Conservation (phyloP, 2,113 vertebrate genomes). For the Bufo gargarizans region DNA sequence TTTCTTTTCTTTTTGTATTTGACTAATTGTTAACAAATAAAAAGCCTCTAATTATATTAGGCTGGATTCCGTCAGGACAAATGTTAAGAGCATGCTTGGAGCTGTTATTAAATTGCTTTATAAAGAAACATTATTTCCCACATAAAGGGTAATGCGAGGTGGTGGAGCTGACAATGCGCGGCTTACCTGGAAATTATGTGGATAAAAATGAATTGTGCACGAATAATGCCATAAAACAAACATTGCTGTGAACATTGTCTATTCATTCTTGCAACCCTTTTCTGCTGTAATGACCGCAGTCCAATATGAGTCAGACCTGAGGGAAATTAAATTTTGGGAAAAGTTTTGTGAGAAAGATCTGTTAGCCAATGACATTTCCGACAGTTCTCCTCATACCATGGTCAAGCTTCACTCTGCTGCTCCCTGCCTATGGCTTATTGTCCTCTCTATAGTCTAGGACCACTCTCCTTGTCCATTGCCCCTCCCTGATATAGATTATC, state of each 20-base stretch:
- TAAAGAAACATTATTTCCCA: constrained; percentile 20
- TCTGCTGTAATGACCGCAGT: background rate
- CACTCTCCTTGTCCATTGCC: background rate
- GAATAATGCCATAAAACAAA: background rate
- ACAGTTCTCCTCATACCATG: too few species aligned
- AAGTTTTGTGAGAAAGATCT: background rate
- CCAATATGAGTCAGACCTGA: background rate
- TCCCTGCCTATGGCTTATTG: background rate
- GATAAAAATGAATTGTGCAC: constrained; percentile 1
- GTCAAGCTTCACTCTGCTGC: background rate
- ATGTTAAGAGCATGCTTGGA: constrained; percentile 5
- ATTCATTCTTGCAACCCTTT: background rate
- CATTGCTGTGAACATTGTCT: constrained; percentile 8
- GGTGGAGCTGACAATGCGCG: background rate
- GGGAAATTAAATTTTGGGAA: background rate
- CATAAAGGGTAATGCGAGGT: background rate
- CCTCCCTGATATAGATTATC: too few species aligned
- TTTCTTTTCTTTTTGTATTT: constrained; percentile 6
- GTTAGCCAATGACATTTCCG: background rate
- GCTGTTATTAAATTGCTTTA: background rate
- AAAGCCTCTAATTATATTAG: constrained; percentile 48
- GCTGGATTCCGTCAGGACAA: constrained; percentile 20
- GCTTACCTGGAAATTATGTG: background rate
- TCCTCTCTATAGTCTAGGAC: background rate
- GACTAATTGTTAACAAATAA: constrained; percentile 38